Evolutionary conservation across 2,797 vertebrate genomes (phyloP).

Genomic region (Crypturellus tataupa): DNA sequence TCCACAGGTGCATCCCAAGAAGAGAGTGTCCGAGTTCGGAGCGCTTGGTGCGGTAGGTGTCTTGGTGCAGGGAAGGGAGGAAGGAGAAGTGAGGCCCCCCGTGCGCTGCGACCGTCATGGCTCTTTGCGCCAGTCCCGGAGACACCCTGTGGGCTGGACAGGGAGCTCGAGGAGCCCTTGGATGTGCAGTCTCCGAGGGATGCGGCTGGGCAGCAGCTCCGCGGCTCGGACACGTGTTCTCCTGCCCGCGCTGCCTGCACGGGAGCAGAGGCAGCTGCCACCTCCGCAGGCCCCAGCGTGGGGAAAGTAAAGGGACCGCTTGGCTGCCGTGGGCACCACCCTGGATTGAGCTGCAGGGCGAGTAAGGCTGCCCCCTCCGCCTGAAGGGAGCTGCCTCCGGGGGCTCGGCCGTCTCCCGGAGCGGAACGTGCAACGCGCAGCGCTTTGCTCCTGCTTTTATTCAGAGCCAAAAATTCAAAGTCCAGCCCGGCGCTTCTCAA

Average conservation of each 20-base stretch:
- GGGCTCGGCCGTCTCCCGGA: background rate
- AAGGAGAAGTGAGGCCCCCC: background rate
- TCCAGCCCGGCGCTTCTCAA: background rate
- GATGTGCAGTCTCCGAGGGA: background rate
- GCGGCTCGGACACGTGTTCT: background rate
- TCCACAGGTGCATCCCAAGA: background rate
- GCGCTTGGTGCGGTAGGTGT: background rate
- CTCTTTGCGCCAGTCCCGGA: background rate
- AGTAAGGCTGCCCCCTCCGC: background rate
- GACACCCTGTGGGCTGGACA: too few species aligned
- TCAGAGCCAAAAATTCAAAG: conserved; percentile 66
- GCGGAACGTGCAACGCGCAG: background rate
- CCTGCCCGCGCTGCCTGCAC: background rate
- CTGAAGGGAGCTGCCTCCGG: too few species aligned
- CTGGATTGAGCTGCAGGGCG: background rate
- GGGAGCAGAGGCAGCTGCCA: background rate
- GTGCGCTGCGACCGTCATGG: rapidly evolving
- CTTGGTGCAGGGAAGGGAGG: background rate
- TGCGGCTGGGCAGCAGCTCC: background rate
- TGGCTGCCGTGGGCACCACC: rapidly evolving
- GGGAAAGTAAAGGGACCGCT: background rate
- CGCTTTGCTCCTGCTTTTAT: conserved; percentile 15
- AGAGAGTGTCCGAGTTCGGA: background rate
- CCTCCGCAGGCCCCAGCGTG: background rate
- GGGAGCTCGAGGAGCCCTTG: background rate